Conservation (phyloP, 2,888 invertebrate genomes). For the Pseudolycoriella hygida region DNA sequence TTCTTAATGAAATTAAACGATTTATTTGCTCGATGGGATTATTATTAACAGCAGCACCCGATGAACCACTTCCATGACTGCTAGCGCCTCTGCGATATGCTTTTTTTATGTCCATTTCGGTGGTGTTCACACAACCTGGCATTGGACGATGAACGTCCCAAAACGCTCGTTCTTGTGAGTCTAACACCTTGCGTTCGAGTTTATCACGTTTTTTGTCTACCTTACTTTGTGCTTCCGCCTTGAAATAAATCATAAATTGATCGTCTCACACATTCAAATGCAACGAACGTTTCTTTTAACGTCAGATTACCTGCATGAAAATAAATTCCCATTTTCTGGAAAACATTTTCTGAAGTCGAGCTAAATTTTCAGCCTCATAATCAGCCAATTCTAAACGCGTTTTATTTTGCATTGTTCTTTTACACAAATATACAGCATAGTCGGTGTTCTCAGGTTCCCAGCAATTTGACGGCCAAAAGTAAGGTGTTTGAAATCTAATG, state of each 20-base stretch:
- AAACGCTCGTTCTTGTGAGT: conserved; percentile 97
- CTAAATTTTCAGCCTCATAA: conserved; percentile 96
- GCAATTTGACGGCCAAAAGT: conserved; percentile 98
- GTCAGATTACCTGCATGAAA: conserved; percentile 82
- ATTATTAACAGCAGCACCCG: conserved; percentile 27
- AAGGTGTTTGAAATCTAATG: conserved; percentile 81
- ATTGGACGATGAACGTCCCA: conserved; percentile 99
- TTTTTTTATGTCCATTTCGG: conserved; percentile 96
- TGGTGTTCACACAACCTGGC: conserved; percentile 98
- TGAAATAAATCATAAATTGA: not conserved
- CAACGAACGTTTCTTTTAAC: not conserved
- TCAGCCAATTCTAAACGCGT: conserved; percentile 92
- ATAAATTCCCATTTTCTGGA: conserved; percentile 99
- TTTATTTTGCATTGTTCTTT: conserved; percentile 99
- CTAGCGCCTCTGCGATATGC: conserved; percentile 46
- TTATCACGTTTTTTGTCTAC: conserved; percentile 99
- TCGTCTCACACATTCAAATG: not conserved
- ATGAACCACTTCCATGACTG: conserved; percentile 28
- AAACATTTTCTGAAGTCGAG: conserved; percentile 96
- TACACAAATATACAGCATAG: conserved; percentile 97
- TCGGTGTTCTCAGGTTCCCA: conserved; percentile 99
- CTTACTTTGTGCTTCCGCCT: conserved; percentile 46
- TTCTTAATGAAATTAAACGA: conserved; percentile 56
- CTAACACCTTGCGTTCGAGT: conserved; percentile 90
- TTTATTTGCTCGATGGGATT: conserved; percentile 28